phyloP scores from a whole-genome alignment of 2,888 invertebrate species.

The Morpho achilles region DNA sequence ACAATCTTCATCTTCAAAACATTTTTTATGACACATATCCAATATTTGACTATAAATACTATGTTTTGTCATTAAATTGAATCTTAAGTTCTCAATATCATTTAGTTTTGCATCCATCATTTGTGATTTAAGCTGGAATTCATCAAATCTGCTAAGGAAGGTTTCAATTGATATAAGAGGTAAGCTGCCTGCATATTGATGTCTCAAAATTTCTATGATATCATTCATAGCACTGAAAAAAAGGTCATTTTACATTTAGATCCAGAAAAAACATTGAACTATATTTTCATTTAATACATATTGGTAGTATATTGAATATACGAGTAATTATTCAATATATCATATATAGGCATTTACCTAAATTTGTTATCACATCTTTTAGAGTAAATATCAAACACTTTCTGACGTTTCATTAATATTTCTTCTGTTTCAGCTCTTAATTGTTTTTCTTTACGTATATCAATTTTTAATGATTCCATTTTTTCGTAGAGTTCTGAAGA shows the following conservation, averaged over 20 bases:
- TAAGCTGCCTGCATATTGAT: slow-evolving; percentile 65
- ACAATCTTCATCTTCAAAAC: slow-evolving; percentile 47
- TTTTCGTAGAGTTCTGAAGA: slow-evolving; percentile 60
- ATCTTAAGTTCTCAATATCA: slow-evolving; percentile 59
- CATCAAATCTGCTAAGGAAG: slow-evolving; percentile 53
- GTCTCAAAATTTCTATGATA: slow-evolving; percentile 55
- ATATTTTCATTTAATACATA: too few relatives aligned
- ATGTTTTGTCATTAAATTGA: slow-evolving; percentile 56
- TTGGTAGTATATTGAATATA: too few relatives aligned
- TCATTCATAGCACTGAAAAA: slow-evolving; percentile 58
- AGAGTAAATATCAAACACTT: slow-evolving; percentile 62
- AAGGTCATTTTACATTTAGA: background rate
- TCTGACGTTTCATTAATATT: slow-evolving; percentile 56
- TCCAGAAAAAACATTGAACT: too few relatives aligned
- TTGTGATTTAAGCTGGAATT: slow-evolving; percentile 46
- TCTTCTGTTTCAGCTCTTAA: slow-evolving; percentile 57
- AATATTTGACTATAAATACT: slow-evolving; percentile 60
- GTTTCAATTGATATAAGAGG: slow-evolving; percentile 59
- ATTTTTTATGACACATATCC: slow-evolving; percentile 52
- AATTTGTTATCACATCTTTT: slow-evolving; percentile 60
- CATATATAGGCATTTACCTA: slow-evolving; percentile 38
- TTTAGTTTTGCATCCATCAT: slow-evolving; percentile 52
- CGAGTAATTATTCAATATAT: too few relatives aligned
- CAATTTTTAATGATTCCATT: slow-evolving; percentile 53
- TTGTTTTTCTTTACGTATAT: slow-evolving; percentile 59